Conservation (phyloP, 2,113 vertebrate genomes). For the Cygnus buccinator region DNA sequence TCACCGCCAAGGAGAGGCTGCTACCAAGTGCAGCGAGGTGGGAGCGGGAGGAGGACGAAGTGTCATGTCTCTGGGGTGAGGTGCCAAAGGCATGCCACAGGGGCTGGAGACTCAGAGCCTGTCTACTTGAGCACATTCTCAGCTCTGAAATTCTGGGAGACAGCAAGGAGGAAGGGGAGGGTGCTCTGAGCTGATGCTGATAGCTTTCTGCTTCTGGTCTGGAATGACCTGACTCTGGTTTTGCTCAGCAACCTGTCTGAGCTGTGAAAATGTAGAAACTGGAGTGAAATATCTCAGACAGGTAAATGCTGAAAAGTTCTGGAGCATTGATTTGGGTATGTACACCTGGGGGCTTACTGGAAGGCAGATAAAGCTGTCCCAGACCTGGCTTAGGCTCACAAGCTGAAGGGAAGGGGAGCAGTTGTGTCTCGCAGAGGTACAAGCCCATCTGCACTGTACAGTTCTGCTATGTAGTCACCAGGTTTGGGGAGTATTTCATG, state of each 20-base stretch:
- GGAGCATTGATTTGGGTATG: rapidly evolving
- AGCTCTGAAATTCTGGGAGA: background rate
- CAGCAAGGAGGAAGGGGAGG: background rate
- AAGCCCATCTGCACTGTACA: background rate
- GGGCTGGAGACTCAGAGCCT: background rate
- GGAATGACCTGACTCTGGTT: background rate
- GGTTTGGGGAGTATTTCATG: rapidly evolving
- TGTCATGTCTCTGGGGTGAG: background rate
- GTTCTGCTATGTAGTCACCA: background rate
- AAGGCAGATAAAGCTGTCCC: background rate
- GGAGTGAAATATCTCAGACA: background rate
- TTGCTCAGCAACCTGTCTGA: too few species aligned
- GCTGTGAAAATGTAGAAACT: background rate
- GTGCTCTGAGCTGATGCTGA: background rate
- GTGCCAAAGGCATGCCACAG: background rate
- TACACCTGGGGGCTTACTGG: background rate
- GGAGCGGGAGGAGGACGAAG: background rate
- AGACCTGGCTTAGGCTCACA: background rate
- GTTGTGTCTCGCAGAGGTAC: background rate
- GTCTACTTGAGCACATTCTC: background rate
- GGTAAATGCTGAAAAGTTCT: background rate
- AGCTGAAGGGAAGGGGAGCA: background rate
- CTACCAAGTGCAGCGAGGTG: rapidly evolving
- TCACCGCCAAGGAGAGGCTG: rapidly evolving
- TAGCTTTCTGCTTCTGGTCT: background rate